A percentile compares a stretch with the other conserved stretches of the same genome.
Evolutionary conservation across 2,888 invertebrate genomes (phyloP).

Genomic region (Phaonia tiefii): DNA sequence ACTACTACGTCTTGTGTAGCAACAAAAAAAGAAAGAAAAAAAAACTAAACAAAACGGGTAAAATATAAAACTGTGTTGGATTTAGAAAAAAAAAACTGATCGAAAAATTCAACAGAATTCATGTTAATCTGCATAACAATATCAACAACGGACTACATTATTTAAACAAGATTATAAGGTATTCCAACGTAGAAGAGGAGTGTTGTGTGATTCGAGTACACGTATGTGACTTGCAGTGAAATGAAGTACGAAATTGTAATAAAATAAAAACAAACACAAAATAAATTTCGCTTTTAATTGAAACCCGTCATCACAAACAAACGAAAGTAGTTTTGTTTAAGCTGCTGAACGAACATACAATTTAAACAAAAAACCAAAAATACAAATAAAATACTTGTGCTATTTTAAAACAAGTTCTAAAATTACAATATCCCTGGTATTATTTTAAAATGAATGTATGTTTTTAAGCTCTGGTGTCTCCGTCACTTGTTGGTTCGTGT

Average conservation of each 20-base stretch:
- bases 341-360: conserved; percentile 28
- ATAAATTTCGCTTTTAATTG: conserved; percentile 65
- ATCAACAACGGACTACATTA: neutral
- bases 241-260: conserved; percentile 2
- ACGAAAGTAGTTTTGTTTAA: conserved; percentile 60
- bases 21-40: no score
- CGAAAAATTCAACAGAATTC: conserved; percentile 18
- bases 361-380: conserved; percentile 22
- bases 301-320: conserved; percentile 58
- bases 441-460: neutral
- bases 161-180: neutral
- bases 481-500: no score
- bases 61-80: no score
- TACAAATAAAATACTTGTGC: neutral
- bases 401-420: conserved; percentile 29
- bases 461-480: no score
- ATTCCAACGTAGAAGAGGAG: neutral
- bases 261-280: conserved; percentile 22
- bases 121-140: conserved; percentile 32
- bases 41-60: no score
- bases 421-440: neutral
- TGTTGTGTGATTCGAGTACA: no score
- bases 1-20: neutral
- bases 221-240: conserved; percentile 14
- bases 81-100: no score